Percentiles rank a stretch among this genome's conserved stretches.
phyloP scores from a whole-genome alignment of 2,113 vertebrate genomes.

The Caracal caracal region DNA sequence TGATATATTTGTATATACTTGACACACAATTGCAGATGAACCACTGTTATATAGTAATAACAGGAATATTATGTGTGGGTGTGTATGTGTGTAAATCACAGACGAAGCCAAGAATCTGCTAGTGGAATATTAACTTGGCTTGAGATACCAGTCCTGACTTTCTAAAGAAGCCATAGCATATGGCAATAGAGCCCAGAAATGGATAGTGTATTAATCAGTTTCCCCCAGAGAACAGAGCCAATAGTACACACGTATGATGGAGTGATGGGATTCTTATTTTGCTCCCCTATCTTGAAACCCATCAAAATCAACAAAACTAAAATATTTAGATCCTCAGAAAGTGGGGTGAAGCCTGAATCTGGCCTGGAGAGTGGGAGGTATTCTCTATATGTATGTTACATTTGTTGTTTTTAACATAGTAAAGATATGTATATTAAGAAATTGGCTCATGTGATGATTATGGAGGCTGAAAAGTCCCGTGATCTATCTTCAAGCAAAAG shows the following conservation, averaged over 20 bases:
- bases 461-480: background rate
- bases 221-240: background rate
- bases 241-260: background rate
- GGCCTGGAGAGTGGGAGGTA: background rate
- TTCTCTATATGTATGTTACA: background rate
- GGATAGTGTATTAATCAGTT: background rate
- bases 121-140: background rate
- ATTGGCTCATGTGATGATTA: background rate
- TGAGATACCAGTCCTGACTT: background rate
- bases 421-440: background rate
- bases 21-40: background rate
- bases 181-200: background rate
- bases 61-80: background rate
- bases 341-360: background rate
- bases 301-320: background rate
- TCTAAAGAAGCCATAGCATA: background rate
- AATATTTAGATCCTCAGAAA: background rate
- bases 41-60: background rate
- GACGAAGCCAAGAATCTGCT: background rate
- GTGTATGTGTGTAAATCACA: background rate
- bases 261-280: background rate
- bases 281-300: background rate
- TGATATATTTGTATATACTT: constrained; percentile 19
- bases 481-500: background rate
- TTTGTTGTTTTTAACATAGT: background rate